phyloP scores from a whole-genome alignment of 2,888 invertebrate species.

The Dynastes grantii region DNA sequence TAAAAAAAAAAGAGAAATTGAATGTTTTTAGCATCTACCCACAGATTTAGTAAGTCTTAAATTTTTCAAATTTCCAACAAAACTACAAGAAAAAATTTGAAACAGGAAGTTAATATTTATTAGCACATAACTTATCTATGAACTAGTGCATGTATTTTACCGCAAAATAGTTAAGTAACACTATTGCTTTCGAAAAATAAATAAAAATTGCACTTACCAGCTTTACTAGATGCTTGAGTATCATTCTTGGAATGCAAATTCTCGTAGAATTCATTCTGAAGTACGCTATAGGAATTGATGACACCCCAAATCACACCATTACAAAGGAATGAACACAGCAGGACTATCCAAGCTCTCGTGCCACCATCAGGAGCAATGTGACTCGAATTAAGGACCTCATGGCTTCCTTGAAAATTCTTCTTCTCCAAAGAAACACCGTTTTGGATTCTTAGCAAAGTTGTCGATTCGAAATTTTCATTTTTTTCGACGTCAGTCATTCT shows the following conservation, averaged over 20 bases:
- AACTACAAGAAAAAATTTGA: too few relatives aligned
- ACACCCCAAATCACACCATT: conserved; percentile 94
- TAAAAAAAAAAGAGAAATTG: too few relatives aligned
- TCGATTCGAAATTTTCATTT: neutral
- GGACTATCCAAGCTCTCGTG: conserved; percentile 84
- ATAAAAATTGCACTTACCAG: conserved; percentile 77
- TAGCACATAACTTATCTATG: too few relatives aligned
- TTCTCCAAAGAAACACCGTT: neutral
- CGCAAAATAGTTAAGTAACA: neutral
- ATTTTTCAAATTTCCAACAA: too few relatives aligned
- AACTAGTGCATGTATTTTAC: too few relatives aligned
- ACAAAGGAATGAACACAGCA: conserved; percentile 88
- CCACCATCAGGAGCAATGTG: conserved; percentile 85
- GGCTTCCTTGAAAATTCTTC: conserved; percentile 54
- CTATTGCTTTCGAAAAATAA: neutral
- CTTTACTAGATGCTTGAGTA: conserved; percentile 83
- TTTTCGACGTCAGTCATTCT: conserved; percentile 40
- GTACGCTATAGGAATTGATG: conserved; percentile 90
- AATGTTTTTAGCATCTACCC: too few relatives aligned
- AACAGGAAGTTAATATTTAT: too few relatives aligned
- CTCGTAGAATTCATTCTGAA: conserved; percentile 80
- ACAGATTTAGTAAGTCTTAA: too few relatives aligned
- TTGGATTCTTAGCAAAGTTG: conserved; percentile 7
- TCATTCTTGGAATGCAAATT: conserved; percentile 78
- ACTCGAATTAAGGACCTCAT: conserved; percentile 54